These are phyloP conservation scores for Lepetodrilus schrolli DNA, from an alignment of 2,888 invertebrate genomes.

Conservation along the genomic window DNA sequence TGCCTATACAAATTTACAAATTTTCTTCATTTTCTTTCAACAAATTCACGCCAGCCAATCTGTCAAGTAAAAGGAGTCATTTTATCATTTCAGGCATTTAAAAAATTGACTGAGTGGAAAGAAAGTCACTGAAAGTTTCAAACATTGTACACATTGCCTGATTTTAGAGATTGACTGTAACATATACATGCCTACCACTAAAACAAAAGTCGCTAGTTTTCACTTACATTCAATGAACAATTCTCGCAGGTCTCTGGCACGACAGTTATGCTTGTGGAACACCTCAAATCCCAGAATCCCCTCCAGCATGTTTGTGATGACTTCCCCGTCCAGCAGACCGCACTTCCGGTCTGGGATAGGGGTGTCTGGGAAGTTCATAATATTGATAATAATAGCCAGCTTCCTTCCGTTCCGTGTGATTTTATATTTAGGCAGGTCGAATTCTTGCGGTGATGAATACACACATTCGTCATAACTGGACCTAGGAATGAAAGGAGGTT, in stretches of 20 bases:
- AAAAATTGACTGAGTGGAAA: too few relatives aligned
- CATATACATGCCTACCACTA: too few relatives aligned
- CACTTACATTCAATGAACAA: not conserved
- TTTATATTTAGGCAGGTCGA: not conserved
- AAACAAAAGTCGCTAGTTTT: too few relatives aligned
- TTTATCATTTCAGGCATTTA: too few relatives aligned
- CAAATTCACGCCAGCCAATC: too few relatives aligned
- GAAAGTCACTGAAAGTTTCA: too few relatives aligned
- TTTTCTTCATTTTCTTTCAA: not conserved
- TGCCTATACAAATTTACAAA: too few relatives aligned
- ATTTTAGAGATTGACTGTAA: too few relatives aligned
- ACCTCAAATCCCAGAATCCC: not conserved
- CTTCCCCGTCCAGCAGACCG: not conserved
- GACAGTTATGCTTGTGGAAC: not conserved
- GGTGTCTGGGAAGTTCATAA: not conserved
- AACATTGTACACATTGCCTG: too few relatives aligned
- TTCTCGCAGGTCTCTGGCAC: not conserved
- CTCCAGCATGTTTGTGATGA: not conserved
- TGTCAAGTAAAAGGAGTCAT: too few relatives aligned
- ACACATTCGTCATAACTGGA: not conserved
- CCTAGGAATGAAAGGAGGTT: not conserved
- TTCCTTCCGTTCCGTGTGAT: not conserved
- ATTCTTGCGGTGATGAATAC: not conserved
- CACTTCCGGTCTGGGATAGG: not conserved
- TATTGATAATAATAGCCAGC: constrained; percentile 3